Evolutionary conservation across 2,888 invertebrate species (phyloP), one percentile per base, ranked within the genome.

Genomic region (Agrotis segetum): DNA sequence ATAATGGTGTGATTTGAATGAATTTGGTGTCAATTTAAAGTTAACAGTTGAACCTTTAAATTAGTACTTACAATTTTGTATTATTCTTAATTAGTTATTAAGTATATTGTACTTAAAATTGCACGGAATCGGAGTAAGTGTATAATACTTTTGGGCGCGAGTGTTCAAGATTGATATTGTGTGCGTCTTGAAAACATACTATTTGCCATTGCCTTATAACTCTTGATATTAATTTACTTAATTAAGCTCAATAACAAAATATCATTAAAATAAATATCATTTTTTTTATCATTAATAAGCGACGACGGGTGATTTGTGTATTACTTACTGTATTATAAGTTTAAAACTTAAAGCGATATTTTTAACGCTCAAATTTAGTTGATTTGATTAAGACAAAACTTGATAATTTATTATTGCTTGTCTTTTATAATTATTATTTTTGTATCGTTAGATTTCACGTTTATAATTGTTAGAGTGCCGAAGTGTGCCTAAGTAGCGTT

Each of bases 401-500:
- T 75, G 71, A 74, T 75, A n/a, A n/a, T n/a, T n/a, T n/a, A 74
- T 79, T 79, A 62, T 55, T 67, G 11, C 58, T 49, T 55, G 66
- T 60, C 34, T 9, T 17, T 7, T 19, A 16, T 29, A n/a, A 46
- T 29, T 61, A 9, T 52, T 50, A 13, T 19, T 55, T 63, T 59
- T 66, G n/a, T 67, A 14, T 67, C 6, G 6, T 53, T 14, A 47
- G 0, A 34, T 53, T 63, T 63, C 24, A 4, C 40, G 40, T 34
- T 34, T 34, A 5, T 7, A 1, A 34, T 7, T 29, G 29, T 29
- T 29, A 34, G 34, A 34, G 34, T 5, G 34, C 6, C 34, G 34
- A 7, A 6, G 34, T 34, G 34, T 34, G 40, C 40, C 40, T 11
- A 2, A 40, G 11, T 11, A 40, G 40, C 11, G 40, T 40, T 40